These are phyloP conservation scores for Rhinopomastus cyanomelas DNA, from an alignment of 2,113 vertebrate species.

Conservation along the genomic window DNA sequence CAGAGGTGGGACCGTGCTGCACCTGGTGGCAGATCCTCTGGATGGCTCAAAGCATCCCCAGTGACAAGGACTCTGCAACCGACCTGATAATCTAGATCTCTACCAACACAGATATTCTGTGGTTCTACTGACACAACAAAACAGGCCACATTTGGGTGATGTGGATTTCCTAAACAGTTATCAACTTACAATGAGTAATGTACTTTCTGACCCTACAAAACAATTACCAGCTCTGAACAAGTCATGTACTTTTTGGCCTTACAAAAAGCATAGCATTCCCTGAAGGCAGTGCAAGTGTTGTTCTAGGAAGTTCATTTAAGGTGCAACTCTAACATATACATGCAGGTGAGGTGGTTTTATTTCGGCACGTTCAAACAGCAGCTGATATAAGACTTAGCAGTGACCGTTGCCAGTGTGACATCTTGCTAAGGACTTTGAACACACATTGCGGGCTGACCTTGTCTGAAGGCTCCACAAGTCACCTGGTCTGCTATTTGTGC, in stretches of 20 bases:
- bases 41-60: neutral
- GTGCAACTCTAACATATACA: neutral
- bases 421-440: neutral
- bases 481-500: neutral
- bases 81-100: too few species aligned
- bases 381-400: neutral
- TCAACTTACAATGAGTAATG: neutral
- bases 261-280: neutral
- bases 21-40: neutral
- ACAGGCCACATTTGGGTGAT: neutral
- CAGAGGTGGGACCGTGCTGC: fast-evolving
- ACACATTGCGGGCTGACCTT: neutral
- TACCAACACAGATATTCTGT: too few species aligned
- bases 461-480: neutral
- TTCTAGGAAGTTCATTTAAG: neutral
- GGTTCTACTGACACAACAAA: neutral
- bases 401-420: neutral
- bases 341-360: neutral
- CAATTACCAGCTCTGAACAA: neutral
- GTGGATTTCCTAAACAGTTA: neutral
- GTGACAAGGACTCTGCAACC: neutral
- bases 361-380: neutral
- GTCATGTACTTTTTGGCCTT: neutral
- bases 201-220: neutral
- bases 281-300: neutral